Percentiles rank a stretch among this genome's conserved stretches.
These are phyloP conservation scores for Rissa tridactyla DNA, from an alignment of 2,113 vertebrate species.

Conservation along the genomic window DNA sequence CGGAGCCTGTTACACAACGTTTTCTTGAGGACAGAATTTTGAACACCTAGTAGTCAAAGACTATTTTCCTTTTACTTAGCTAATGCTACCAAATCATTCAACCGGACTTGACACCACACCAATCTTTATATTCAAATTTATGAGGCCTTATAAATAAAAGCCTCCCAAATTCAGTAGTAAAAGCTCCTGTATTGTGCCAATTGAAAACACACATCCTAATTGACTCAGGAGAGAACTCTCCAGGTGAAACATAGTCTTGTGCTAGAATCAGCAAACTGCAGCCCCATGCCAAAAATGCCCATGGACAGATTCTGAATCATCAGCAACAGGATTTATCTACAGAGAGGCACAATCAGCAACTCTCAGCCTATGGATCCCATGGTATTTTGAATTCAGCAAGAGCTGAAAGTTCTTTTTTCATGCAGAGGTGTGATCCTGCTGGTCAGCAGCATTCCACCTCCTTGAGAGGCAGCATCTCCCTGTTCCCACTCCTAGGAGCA, in stretches of 20 bases:
- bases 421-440: neutral
- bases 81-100: neutral
- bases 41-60: neutral
- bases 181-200: neutral
- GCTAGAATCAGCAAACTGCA: neutral
- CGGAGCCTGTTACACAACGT: rapidly evolving
- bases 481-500: neutral
- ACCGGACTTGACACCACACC: neutral
- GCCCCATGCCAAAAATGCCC: neutral
- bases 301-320: neutral
- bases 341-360: neutral
- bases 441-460: neutral
- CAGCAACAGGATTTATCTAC: neutral
- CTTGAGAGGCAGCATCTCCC: neutral
- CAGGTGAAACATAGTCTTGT: neutral
- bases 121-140: neutral
- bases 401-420: neutral
- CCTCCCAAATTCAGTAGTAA: neutral
- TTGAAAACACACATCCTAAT: neutral
- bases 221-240: neutral
- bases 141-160: neutral
- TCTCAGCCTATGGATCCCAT: neutral
- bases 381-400: neutral
- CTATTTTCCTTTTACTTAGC: neutral
- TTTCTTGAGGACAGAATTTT: neutral